A percentile compares a stretch with the other conserved stretches of the same genome.
Conservation (phyloP, 2,888 invertebrate genomes). For the Rambutsinella grinnellia region DNA sequence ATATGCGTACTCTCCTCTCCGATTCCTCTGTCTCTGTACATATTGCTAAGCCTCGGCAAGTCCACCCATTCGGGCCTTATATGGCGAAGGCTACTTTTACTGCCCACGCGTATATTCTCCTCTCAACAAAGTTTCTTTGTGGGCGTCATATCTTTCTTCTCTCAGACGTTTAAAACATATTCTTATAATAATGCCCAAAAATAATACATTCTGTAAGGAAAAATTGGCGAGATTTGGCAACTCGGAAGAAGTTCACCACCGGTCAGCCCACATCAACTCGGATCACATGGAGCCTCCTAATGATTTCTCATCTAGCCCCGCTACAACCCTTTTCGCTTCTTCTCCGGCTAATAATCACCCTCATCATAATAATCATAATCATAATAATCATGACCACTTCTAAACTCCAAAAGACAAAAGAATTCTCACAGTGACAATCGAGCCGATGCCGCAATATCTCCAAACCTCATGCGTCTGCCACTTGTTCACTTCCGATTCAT, state of each 20-base stretch:
- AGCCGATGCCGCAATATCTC: too few relatives aligned
- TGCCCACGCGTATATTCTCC: conserved; percentile 65
- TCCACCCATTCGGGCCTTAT: conserved; percentile 67
- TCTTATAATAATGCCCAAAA: conserved; percentile 66
- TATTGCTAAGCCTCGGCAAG: conserved; percentile 56
- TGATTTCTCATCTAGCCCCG: conserved; percentile 61
- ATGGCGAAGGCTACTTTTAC: conserved; percentile 67
- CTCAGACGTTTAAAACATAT: conserved; percentile 40
- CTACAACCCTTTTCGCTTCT: conserved; percentile 1
- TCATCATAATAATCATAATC: conserved; percentile 16
- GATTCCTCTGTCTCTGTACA: neutral
- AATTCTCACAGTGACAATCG: neutral
- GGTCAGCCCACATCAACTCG: conserved; percentile 54
- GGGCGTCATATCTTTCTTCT: conserved; percentile 60
- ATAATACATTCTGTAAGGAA: conserved; percentile 62
- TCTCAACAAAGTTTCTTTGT: conserved; percentile 58
- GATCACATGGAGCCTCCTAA: conserved; percentile 45
- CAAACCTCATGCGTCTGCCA: neutral
- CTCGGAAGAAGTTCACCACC: conserved; percentile 60
- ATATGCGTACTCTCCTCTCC: conserved; percentile 6
- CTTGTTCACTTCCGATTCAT: neutral
- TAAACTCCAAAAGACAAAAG: neutral
- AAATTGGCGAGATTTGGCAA: conserved; percentile 64
- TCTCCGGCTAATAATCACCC: conserved; percentile 23
- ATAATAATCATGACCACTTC: conserved; percentile 3